Evolutionary conservation across 2,888 invertebrate genomes (phyloP), one percentile per base, ranked within the genome.

Genomic region (Plebejus melissa): DNA sequence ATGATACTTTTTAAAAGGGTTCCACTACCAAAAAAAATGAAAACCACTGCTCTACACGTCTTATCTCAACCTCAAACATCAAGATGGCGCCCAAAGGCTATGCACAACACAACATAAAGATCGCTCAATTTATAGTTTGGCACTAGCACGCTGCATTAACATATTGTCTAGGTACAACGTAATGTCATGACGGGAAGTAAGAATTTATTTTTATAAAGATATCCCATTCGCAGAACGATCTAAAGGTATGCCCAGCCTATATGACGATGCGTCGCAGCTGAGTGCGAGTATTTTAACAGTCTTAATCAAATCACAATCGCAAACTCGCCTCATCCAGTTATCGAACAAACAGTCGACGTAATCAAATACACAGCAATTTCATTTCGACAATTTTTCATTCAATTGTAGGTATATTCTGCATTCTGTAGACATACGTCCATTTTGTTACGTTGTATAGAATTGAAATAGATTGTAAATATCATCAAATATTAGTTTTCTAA

Each of bases 341-440:
- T 65, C 13, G 65, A 1, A 36, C 65, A 65, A 65, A 65, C 65
- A 65, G 22, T 36, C 65, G 65, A 36, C 65, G 32, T 65, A 65
- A 65, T 65, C 65, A 36, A 65, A 65, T 65, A 65, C 13, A 1
- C 32, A 22, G 32, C 32, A 36, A 65, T 65, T 65, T 65, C 32
- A 65, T 65, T 65, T 65, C 60, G 65, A 5, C 65, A 65, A 36
- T 65, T 65, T 65, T 65, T 65, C 32, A 65, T 65, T 65, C 65
- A 65, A 65, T 65, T 65, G 32, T n/a, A n/a, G n/a, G n/a, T 65
- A 65, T 65, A 36, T 65, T 32, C 4, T 5, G 11, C 11, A 22
- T 1, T 5, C 32, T 36, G 65, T 36, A 32, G 4, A 65, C 65
- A 9, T 4, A 36, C 65, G 65, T 36, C 32, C 16, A 16, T 65